These are phyloP conservation scores for Uloborus diversus DNA, from an alignment of 1,140 invertebrate species.

Conservation along the genomic window DNA sequence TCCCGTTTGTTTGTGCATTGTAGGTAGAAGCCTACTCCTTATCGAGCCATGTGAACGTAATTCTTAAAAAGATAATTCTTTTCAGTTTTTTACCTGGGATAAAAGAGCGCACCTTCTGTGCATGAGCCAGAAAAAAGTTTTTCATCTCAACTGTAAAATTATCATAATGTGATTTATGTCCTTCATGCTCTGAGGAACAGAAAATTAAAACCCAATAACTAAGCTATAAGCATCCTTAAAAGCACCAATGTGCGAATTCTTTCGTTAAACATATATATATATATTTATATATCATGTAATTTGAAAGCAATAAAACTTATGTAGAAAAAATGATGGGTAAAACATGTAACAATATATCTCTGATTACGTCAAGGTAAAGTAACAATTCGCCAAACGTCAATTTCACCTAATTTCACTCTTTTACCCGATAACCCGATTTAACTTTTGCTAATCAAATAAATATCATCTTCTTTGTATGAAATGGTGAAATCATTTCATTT, in stretches of 20 bases:
- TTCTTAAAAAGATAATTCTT: no score
- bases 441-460: not conserved
- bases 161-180: no score
- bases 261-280: not conserved
- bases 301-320: not conserved
- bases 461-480: not conserved
- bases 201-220: not conserved
- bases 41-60: no score
- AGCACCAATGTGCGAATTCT: not conserved
- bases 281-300: not conserved
- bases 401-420: no score
- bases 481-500: not conserved
- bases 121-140: no score
- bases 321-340: not conserved
- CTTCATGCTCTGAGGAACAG: not conserved
- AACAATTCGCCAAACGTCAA: no score
- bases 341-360: not conserved
- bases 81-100: no score
- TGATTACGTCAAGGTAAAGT: not conserved
- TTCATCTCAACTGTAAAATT: no score
- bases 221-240: not conserved
- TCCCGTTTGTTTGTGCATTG: no score
- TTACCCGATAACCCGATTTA: not conserved
- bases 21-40: no score
- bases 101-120: no score